Conservation (phyloP, 2,113 vertebrate species). For the Parotia lawesii region DNA sequence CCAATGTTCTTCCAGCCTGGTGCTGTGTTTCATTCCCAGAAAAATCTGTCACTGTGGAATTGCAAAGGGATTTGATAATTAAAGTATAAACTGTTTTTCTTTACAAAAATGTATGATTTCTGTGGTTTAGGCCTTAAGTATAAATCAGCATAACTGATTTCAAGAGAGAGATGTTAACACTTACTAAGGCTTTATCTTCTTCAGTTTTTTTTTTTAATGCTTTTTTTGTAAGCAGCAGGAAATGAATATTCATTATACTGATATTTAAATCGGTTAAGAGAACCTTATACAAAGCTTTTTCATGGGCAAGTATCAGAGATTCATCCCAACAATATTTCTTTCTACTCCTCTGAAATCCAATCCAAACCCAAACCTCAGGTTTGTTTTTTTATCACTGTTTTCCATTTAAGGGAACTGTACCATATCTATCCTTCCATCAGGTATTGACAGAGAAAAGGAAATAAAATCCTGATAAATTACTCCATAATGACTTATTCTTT, state of each 20-base stretch:
- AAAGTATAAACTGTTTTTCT: background rate
- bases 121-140: background rate
- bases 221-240: background rate
- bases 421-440: background rate
- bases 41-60: conserved; percentile 28
- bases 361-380: background rate
- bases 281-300: background rate
- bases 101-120: background rate
- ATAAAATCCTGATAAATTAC: background rate
- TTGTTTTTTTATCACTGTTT: background rate
- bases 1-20: background rate
- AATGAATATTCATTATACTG: background rate
- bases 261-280: background rate
- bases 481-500: background rate
- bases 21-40: background rate
- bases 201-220: background rate
- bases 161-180: background rate
- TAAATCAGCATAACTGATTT: background rate
- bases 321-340: background rate
- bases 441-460: background rate
- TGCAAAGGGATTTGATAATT: conserved; percentile 24
- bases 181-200: background rate
- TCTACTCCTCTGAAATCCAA: background rate
- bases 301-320: background rate
- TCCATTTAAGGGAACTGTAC: background rate